These are phyloP conservation scores for Pogona vitticeps DNA, from an alignment of 2,113 vertebrate genomes.

Conservation along the genomic window DNA sequence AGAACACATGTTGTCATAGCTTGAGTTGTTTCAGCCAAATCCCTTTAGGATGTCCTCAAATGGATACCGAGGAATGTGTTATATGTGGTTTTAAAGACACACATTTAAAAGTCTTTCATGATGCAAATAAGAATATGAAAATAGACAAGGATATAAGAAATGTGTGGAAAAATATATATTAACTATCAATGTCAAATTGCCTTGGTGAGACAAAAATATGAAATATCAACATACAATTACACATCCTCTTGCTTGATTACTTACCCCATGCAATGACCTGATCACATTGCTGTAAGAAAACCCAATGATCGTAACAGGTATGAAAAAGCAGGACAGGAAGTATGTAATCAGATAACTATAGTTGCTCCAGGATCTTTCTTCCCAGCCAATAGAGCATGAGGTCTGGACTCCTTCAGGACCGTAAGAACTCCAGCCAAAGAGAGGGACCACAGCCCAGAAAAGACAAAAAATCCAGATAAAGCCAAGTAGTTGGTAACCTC, in stretches of 20 bases:
- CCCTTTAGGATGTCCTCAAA: background rate
- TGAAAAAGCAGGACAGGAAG: conserved; percentile 71
- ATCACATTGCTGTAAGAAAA: conserved; percentile 74
- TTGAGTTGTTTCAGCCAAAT: background rate
- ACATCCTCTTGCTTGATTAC: background rate
- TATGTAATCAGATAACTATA: conserved; percentile 77
- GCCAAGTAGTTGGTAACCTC: conserved; percentile 63
- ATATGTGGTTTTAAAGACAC: background rate
- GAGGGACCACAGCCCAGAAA: conserved; percentile 64
- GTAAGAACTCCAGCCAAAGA: conserved; percentile 77
- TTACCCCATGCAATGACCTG: conserved; percentile 64
- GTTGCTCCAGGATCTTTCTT: conserved; percentile 69
- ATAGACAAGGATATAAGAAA: background rate
- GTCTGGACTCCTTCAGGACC: conserved; percentile 71
- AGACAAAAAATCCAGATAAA: conserved; percentile 75
- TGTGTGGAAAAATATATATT: background rate
- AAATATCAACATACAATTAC: background rate
- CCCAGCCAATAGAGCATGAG: conserved; percentile 73
- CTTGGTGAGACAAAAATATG: background rate
- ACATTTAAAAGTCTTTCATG: background rate
- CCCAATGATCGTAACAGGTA: conserved; percentile 66
- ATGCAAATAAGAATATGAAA: background rate
- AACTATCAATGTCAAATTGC: background rate
- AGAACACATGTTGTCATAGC: no score
- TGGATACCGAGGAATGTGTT: background rate